A percentile compares a stretch with the other conserved stretches of the same genome.
phyloP scores from a whole-genome alignment of 2,113 vertebrate species.

The Nycticebus coucang region DNA sequence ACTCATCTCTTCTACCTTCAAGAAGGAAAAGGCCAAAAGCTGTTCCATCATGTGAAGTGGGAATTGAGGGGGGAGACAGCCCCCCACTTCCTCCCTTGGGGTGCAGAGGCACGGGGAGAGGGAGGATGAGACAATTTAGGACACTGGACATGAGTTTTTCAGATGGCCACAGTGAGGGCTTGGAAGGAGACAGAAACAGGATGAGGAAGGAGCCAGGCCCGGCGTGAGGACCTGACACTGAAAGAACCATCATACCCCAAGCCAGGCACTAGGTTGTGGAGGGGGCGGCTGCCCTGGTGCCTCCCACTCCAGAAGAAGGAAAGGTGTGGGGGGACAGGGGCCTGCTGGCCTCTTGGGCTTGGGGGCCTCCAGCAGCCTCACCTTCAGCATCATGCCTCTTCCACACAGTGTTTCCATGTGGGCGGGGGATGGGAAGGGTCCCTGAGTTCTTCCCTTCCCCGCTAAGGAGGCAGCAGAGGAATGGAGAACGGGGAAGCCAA shows the following conservation, averaged over 20 bases:
- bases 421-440: constrained; percentile 46
- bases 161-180: constrained; percentile 67
- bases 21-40: constrained; percentile 95
- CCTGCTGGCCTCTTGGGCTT: constrained; percentile 55
- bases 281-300: background rate
- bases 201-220: constrained; percentile 56
- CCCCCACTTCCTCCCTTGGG: constrained; percentile 76
- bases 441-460: constrained; percentile 37
- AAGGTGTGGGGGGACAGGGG: constrained; percentile 1
- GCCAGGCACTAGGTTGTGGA: constrained; percentile 49
- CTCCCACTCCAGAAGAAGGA: background rate
- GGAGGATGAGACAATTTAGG: constrained; percentile 75
- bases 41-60: constrained; percentile 94
- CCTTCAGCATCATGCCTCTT: constrained; percentile 71
- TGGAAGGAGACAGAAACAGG: constrained; percentile 65
- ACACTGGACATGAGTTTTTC: constrained; percentile 72
- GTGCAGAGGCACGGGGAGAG: constrained; percentile 75
- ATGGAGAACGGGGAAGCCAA: constrained; percentile 28
- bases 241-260: constrained; percentile 65
- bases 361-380: constrained; percentile 50
- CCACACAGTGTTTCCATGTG: constrained; percentile 66
- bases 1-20: constrained; percentile 93
- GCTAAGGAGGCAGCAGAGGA: background rate
- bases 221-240: constrained; percentile 41
- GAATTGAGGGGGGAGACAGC: constrained; percentile 23